phyloP scores from a whole-genome alignment of 2,113 vertebrate species.

The Leucopternis melanops region DNA sequence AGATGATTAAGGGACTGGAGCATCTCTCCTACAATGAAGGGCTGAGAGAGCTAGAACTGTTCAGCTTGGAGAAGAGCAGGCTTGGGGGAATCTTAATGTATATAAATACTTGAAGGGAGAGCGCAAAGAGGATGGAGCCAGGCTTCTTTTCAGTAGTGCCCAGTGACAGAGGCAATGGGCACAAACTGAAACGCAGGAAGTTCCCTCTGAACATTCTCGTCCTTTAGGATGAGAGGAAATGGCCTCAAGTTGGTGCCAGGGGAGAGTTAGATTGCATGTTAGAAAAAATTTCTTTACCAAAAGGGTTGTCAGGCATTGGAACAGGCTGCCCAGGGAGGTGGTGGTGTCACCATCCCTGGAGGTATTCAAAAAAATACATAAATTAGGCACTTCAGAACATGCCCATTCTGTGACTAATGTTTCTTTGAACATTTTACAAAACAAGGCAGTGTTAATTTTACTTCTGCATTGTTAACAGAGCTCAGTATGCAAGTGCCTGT shows the following conservation, averaged over 20 bases:
- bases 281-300: too few species aligned
- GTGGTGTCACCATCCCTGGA: too few species aligned
- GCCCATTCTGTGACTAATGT: not conserved
- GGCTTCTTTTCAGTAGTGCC: not conserved
- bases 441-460: not conserved
- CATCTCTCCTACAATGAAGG: not conserved
- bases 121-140: not conserved
- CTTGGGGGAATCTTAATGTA: fast-evolving
- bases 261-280: too few species aligned
- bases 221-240: too few species aligned
- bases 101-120: not conserved
- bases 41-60: not conserved
- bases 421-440: not conserved
- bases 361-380: too few species aligned
- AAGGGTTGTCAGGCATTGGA: too few species aligned
- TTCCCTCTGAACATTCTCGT: not conserved
- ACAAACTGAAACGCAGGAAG: not conserved
- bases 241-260: too few species aligned
- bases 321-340: too few species aligned
- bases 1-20: not conserved
- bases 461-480: not conserved
- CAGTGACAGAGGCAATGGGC: not conserved
- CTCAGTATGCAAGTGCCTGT: not conserved
- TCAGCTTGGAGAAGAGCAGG: not conserved
- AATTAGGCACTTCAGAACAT: too few species aligned